Conservation (phyloP, 2,113 vertebrate genomes). For the Hippocampus comes region DNA sequence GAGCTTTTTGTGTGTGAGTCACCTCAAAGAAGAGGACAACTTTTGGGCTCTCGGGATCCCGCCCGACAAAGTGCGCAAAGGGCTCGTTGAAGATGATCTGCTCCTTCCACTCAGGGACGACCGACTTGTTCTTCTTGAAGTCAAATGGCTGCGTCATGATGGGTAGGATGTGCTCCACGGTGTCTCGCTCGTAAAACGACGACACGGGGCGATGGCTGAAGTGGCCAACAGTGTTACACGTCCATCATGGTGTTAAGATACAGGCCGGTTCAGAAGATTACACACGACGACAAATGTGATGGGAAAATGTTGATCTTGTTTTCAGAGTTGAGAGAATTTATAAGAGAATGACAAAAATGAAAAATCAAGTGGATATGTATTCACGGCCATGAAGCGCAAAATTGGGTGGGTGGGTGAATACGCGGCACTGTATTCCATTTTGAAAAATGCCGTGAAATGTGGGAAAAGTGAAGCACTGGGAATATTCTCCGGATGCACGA, state of each 20-base stretch:
- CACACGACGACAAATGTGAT: too few species aligned
- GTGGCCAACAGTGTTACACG: constrained; percentile 3
- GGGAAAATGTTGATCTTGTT: too few species aligned
- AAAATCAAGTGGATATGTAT: too few species aligned
- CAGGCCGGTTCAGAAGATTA: too few species aligned
- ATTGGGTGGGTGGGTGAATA: too few species aligned
- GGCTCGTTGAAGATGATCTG: constrained; percentile 93
- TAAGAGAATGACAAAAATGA: background rate
- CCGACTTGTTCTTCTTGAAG: constrained; percentile 85
- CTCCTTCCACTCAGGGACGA: constrained; percentile 91
- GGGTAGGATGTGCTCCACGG: constrained; percentile 81
- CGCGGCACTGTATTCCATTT: too few species aligned
- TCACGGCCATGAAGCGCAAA: too few species aligned
- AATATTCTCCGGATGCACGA: background rate
- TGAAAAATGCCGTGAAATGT: background rate
- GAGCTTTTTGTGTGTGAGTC: constrained; percentile 30
- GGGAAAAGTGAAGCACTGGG: too few species aligned
- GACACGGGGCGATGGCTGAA: constrained; percentile 79
- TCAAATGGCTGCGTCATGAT: constrained; percentile 90
- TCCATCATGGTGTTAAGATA: too few species aligned
- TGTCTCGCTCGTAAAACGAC: constrained; percentile 83
- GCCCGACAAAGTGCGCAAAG: constrained; percentile 83
- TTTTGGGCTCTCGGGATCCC: constrained; percentile 72
- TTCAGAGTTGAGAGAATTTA: too few species aligned
- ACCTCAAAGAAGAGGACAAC: constrained; percentile 94